Conservation (phyloP, 2,113 vertebrate species). For the Phalacrocorax carbo region DNA sequence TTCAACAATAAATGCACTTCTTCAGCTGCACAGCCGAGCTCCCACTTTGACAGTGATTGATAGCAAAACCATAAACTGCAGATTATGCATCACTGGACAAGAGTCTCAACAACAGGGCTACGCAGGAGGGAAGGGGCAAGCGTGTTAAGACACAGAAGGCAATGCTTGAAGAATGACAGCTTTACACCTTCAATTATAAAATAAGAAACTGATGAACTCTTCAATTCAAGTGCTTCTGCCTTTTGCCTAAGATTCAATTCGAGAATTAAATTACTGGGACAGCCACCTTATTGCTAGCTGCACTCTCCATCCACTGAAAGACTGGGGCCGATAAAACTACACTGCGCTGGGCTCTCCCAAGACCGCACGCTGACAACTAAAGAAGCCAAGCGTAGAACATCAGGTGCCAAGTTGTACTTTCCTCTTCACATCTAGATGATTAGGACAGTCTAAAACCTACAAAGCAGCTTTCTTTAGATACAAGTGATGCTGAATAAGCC, state of each 20-base stretch:
- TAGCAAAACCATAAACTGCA: neutral
- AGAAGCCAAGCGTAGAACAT: neutral
- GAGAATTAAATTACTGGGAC: neutral
- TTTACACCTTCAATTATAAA: neutral
- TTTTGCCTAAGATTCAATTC: neutral
- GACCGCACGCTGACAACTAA: neutral
- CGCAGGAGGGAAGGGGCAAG: neutral
- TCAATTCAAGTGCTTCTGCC: neutral
- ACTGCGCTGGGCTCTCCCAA: neutral
- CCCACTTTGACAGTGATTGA: neutral
- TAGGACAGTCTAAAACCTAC: neutral
- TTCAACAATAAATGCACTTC: neutral
- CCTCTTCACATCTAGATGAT: neutral
- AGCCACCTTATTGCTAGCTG: neutral
- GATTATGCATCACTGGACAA: neutral
- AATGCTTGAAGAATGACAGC: neutral
- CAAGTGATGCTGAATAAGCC: conserved; percentile 6
- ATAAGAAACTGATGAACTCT: neutral
- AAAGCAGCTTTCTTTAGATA: neutral
- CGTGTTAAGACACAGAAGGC: neutral
- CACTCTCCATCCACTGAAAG: neutral
- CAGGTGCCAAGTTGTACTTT: neutral
- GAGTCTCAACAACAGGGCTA: neutral
- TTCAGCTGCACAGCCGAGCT: neutral
- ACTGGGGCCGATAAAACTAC: neutral